A percentile compares a stretch with the other conserved stretches of the same genome.
These are phyloP conservation scores for Mustelus asterias DNA, from an alignment of 2,113 vertebrate genomes.

Conservation along the genomic window DNA sequence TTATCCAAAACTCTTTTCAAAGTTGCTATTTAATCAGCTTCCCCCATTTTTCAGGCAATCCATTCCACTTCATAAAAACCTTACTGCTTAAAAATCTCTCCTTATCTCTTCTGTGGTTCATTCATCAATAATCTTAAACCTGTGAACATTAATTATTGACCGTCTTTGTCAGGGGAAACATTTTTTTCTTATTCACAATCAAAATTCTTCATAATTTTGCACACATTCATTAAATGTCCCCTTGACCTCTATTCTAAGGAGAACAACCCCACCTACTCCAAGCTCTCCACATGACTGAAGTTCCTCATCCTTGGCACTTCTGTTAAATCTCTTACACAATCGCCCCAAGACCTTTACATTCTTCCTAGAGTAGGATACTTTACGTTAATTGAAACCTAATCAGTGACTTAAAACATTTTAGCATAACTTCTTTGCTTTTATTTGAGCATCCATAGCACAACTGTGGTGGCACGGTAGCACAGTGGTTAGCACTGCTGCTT, in stretches of 20 bases:
- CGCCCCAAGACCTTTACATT: no score
- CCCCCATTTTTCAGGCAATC: background rate
- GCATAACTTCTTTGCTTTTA: background rate
- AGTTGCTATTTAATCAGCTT: background rate
- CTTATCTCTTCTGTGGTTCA: background rate
- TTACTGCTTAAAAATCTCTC: background rate
- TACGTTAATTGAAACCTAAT: background rate
- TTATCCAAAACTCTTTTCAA: background rate
- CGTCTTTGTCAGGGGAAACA: background rate
- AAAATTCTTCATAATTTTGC: background rate
- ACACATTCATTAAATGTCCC: background rate
- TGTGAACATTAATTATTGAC: background rate
- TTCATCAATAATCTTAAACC: background rate
- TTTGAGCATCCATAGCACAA: background rate
- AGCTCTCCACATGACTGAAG: no score
- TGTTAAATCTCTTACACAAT: no score
- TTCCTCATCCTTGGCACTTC: no score
- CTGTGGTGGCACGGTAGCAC: no score
- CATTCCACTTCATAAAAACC: background rate
- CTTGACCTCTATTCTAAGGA: no score
- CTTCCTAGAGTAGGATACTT: background rate
- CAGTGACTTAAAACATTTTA: background rate
- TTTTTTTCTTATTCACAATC: background rate
- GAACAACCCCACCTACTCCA: no score
- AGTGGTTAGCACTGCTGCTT: no score